Evolutionary conservation across 2,888 invertebrate genomes (phyloP), one percentile per base, ranked within the genome.

Genomic region (Blomia tropicalis): DNA sequence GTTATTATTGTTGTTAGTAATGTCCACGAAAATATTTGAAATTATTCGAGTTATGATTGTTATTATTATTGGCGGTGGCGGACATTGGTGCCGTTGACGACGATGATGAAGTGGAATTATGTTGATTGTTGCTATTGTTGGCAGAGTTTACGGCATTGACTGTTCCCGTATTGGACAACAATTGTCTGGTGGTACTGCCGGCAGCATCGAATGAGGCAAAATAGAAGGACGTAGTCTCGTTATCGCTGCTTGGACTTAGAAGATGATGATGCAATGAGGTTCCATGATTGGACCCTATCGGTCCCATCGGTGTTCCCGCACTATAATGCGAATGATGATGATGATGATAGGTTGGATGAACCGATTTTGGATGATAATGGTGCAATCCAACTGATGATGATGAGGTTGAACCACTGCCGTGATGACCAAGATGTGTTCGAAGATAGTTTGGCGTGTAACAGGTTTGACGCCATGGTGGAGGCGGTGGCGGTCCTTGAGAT

Each of bases 211-310:
- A 47, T 14, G 51, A 47, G 51, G 51, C 51, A 47, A 47, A 47
- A n/a, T 47, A 47, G 51, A 47, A 47, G 7, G 23, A 25, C 7
- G 51, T 47, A 14, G 51, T 47, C 51, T 47, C 51, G 27, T 47
- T 47, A n/a, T 47, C 51, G 51, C 51, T 47, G 51, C 51, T 47
- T n/a, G 51, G 51, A 47, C 51, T 47, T 7, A 47, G 51, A 7
- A 47, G 22, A n/a, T 47, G 51, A n/a, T 47, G 51, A 27, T 47
- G 51, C 51, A 47, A 27, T 7, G 51, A 47, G 51, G 7, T 22
- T 14, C 7, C 23, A 11, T 19, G 11, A n/a, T 47, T 22, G 11
- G 23, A 14, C 14, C 7, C 23, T 14, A 41, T n/a, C 7, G 51
- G 51, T 11, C 51, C 51, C 51, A 47, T 47, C 14, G 51, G 51